These are phyloP conservation scores for Aphidius gifuensis DNA, from an alignment of 1,140 invertebrate genomes.

Conservation along the genomic window DNA sequence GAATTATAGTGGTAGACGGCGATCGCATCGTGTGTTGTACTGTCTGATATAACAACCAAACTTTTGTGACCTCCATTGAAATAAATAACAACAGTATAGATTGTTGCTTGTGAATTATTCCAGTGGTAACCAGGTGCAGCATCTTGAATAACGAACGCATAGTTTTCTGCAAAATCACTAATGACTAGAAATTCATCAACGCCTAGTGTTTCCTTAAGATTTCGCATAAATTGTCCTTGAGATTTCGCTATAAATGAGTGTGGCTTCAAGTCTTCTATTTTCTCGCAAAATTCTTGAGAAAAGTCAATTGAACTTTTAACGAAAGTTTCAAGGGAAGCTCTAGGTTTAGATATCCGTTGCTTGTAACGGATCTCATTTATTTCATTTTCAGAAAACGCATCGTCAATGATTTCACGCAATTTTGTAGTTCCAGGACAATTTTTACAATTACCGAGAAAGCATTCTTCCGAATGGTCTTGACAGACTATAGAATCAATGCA, in stretches of 20 bases:
- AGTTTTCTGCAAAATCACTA: constrained; percentile 42
- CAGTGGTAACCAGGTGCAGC: constrained; percentile 36
- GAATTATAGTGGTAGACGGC: constrained; percentile 22
- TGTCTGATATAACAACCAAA: constrained; percentile 25
- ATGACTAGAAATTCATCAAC: constrained; percentile 20
- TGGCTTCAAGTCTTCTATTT: constrained; percentile 15
- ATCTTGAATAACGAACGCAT: constrained; percentile 37
- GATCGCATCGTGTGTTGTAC: constrained; percentile 25
- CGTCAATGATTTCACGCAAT: not conserved
- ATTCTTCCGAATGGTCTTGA: not conserved
- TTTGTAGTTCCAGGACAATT: constrained; percentile 7
- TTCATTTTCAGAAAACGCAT: constrained; percentile 2
- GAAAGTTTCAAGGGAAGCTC: constrained; percentile 19
- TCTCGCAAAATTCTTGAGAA: constrained; percentile 18
- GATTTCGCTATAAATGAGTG: constrained; percentile 32
- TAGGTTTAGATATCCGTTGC: constrained; percentile 18
- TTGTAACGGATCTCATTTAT: constrained; percentile 14
- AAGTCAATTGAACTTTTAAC: constrained; percentile 19
- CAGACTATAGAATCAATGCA: too few relatives aligned
- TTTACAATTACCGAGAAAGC: constrained; percentile 2
- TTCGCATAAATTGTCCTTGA: constrained; percentile 25
- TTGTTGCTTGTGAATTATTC: constrained; percentile 32
- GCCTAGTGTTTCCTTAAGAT: constrained; percentile 21
- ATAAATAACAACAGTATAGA: constrained; percentile 32
- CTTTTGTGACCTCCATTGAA: constrained; percentile 21